These are phyloP conservation scores for Caretta caretta DNA, from an alignment of 2,113 vertebrate species.

Conservation along the genomic window DNA sequence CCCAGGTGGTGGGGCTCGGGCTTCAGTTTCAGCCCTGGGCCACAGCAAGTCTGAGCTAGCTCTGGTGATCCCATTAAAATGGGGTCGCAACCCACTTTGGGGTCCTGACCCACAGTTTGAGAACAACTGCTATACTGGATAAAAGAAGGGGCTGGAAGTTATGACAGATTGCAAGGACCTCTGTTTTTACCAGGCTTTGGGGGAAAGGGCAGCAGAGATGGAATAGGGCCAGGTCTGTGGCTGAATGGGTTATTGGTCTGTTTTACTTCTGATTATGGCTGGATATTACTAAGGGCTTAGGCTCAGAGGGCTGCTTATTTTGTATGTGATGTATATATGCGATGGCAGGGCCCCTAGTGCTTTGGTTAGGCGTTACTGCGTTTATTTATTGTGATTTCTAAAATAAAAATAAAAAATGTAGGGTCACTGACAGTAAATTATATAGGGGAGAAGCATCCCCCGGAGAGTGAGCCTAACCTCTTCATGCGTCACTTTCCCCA, in stretches of 20 bases:
- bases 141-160: neutral
- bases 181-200: neutral
- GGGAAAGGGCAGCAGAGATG: neutral
- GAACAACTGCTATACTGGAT: neutral
- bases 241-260: accelerated
- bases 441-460: slow-evolving; percentile 8
- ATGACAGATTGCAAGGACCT: accelerated
- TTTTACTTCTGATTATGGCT: neutral
- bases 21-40: no score
- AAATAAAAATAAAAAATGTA: slow-evolving; percentile 2
- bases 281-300: neutral
- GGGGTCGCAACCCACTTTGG: no score
- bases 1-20: no score
- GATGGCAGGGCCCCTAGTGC: neutral
- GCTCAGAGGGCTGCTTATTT: slow-evolving; percentile 2
- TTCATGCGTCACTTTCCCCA: slow-evolving; percentile 66
- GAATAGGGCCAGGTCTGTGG: accelerated
- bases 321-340: accelerated
- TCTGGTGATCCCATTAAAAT: no score
- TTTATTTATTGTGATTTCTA: neutral
- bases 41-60: no score
- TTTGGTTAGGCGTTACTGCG: neutral
- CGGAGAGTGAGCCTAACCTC: slow-evolving; percentile 37
- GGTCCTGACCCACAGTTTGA: no score
- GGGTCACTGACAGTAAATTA: neutral